Evolutionary conservation across 2,797 vertebrate species (phyloP), one percentile per base, ranked within the genome.

Genomic region (Enteromius argenteus): DNA sequence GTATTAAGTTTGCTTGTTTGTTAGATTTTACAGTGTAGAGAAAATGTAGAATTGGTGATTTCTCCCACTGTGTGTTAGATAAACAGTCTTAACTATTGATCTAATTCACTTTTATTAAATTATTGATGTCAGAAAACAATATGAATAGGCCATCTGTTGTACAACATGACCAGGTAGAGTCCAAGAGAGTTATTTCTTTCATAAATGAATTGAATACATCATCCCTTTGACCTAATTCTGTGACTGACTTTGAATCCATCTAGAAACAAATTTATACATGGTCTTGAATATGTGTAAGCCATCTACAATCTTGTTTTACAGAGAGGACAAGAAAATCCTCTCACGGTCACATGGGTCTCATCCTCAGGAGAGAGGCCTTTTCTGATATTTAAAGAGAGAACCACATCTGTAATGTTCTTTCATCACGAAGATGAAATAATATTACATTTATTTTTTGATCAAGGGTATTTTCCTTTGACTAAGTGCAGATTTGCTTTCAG

Each of bases 271-370:
- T 83, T 37, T 74, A 35, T 62, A 69, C 37, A 62, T 62, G 81
- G 10, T 79, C 23, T 80, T 72, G 39, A 81, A 80, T 74, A 35
- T 46, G 49, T 69, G 62, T 68, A 53, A 79, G 77, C 64, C 46
- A 13, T 56, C 42, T 35, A 14, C 35, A 79, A 60, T 44, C 68
- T 83, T 39, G 19, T 56, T 56, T 46, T 62, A 79, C 32, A 51
- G 19, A 75, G 8, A 75, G 0, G 30, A 35, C 53, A 56, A 82
- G 68, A 79, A 72, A 58, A 42, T 62, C 32, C 68, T 62, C 58
- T 79, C 64, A 30, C 27, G 27, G 42, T 46, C 53, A 74, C 62
- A 66, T 68, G 46, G 64, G 62, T 21, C 19, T 76, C 39, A 74
- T 51, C 64, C 37, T 68, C 64, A 68, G 58, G 21, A 44, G 69